Conservation (phyloP, 2,113 vertebrate genomes). For the Pelecanoides urinatrix region DNA sequence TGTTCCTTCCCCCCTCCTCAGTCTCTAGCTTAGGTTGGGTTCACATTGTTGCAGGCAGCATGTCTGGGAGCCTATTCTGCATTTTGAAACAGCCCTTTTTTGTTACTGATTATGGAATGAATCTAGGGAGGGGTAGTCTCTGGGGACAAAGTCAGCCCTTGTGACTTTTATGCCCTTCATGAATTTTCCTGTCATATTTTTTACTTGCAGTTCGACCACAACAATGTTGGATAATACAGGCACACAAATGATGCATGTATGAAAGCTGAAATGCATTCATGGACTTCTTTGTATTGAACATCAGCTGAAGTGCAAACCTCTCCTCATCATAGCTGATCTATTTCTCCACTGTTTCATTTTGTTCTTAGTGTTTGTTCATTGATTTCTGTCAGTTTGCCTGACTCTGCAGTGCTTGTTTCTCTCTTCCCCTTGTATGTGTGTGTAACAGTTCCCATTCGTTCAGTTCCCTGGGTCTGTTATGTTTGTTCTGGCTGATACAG, state of each 20-base stretch:
- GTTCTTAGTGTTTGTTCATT: not conserved
- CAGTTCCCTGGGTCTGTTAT: not conserved
- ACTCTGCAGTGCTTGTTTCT: not conserved
- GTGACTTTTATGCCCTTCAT: not conserved
- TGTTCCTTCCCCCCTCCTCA: not conserved
- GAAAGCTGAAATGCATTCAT: not conserved
- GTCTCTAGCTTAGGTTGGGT: not conserved
- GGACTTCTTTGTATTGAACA: not conserved
- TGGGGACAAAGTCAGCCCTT: not conserved
- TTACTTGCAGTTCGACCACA: not conserved
- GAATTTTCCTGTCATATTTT: not conserved
- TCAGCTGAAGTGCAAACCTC: not conserved
- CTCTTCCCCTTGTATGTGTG: fast-evolving
- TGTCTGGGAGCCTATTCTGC: not conserved
- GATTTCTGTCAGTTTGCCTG: not conserved
- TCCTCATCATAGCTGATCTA: not conserved
- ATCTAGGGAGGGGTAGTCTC: not conserved
- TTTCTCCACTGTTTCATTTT: not conserved
- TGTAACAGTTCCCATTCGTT: not conserved
- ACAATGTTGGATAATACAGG: not conserved
- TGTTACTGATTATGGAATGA: not conserved
- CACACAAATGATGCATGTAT: not conserved
- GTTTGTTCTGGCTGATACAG: not conserved
- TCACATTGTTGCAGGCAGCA: not conserved
- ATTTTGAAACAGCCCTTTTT: not conserved